Conservation (phyloP, 2,797 vertebrate species). For the Amblyraja radiata region DNA sequence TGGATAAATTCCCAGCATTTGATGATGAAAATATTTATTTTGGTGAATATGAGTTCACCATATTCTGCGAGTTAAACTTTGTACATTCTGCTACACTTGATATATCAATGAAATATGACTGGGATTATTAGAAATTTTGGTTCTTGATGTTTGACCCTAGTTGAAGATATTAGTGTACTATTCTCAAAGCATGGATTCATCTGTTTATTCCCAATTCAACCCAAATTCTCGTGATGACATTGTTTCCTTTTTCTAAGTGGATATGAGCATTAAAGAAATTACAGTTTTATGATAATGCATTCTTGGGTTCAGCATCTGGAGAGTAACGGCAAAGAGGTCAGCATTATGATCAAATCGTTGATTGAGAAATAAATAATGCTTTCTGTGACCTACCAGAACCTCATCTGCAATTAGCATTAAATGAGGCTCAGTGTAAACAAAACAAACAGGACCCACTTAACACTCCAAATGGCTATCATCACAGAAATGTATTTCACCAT, state of each 20-base stretch:
- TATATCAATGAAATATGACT: not conserved
- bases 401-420: not conserved
- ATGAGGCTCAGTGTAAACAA: conserved; percentile 20
- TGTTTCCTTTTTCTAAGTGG: not conserved
- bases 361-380: not conserved
- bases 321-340: not conserved
- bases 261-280: not conserved
- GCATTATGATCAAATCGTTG: conserved; percentile 10
- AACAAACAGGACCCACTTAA: conserved; percentile 18
- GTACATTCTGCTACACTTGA: not conserved
- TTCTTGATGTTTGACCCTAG: not conserved
- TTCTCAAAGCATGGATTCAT: not conserved
- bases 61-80: too few species aligned
- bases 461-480: conserved; percentile 53
- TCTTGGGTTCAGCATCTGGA: not conserved
- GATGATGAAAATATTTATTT: too few species aligned
- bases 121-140: not conserved
- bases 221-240: not conserved
- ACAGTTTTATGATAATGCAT: not conserved
- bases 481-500: conserved; percentile 74
- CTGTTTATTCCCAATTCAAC: not conserved
- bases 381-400: not conserved
- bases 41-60: too few species aligned
- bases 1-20: too few species aligned
- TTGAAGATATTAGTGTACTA: not conserved